Percentiles rank a stretch among this genome's conserved stretches.
Evolutionary conservation across 2,113 vertebrate species (phyloP).

Genomic region (Mesoclemmys tuberculata): DNA sequence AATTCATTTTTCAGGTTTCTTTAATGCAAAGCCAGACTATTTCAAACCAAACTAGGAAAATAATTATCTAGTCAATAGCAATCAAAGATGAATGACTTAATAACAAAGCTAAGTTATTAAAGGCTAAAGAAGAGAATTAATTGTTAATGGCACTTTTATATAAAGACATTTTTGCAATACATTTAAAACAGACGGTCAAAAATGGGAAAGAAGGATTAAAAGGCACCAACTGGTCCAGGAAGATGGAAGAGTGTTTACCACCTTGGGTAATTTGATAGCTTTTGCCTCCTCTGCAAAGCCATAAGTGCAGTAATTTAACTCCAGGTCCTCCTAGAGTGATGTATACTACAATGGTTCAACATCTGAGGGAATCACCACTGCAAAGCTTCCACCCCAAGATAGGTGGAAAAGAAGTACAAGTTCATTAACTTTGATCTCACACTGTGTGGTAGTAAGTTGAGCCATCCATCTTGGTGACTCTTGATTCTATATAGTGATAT

Average conservation of each 20-base stretch:
- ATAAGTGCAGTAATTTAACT: background rate
- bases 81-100: background rate
- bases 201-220: background rate
- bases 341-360: background rate
- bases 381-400: background rate
- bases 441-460: background rate
- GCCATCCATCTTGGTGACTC: background rate
- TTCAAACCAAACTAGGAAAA: conserved; percentile 33
- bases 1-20: background rate
- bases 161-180: background rate
- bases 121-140: background rate
- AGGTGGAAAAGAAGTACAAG: background rate
- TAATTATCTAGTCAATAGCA: background rate
- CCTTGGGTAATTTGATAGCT: background rate
- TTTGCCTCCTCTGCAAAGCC: background rate
- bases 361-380: background rate
- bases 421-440: background rate
- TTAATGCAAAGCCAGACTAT: background rate
- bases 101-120: background rate
- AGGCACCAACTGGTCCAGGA: background rate
- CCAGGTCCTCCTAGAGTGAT: background rate
- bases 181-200: background rate
- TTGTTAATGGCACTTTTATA: background rate
- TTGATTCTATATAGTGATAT: background rate
- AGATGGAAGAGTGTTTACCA: background rate